These are phyloP conservation scores for Augochlorella aurata DNA, from an alignment of 2,888 invertebrate genomes.

Conservation along the genomic window DNA sequence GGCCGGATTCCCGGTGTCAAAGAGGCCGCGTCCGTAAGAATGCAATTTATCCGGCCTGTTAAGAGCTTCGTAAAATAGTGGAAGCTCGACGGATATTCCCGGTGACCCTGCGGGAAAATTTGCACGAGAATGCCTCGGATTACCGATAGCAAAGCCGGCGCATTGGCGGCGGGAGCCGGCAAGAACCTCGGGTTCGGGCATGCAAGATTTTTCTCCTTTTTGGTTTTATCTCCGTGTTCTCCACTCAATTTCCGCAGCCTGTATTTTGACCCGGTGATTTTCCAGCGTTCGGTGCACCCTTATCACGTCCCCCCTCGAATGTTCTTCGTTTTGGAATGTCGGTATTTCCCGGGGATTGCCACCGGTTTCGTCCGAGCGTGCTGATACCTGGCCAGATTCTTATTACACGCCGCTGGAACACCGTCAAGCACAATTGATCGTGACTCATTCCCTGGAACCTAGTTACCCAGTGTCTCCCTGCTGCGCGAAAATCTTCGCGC, in stretches of 20 bases:
- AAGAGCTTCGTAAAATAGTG: conserved; percentile 7
- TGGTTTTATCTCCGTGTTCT: conserved; percentile 30
- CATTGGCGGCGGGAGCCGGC: background rate
- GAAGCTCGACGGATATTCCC: background rate
- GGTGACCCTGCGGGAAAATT: conserved; percentile 8
- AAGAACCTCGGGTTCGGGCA: background rate
- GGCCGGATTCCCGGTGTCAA: background rate
- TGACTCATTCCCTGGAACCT: conserved; percentile 13
- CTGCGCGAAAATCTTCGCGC: background rate
- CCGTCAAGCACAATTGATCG: background rate
- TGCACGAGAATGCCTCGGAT: conserved; percentile 4
- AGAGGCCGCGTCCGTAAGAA: background rate
- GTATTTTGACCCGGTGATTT: conserved; percentile 34
- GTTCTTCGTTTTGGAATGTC: conserved; percentile 23
- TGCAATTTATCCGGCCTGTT: background rate
- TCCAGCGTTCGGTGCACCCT: conserved; percentile 12
- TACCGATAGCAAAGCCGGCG: background rate
- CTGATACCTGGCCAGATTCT: conserved; percentile 30
- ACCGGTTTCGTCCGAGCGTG: conserved; percentile 15
- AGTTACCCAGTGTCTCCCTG: background rate
- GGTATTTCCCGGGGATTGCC: conserved; percentile 24
- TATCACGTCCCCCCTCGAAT: conserved; percentile 37
- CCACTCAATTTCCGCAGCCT: conserved; percentile 38
- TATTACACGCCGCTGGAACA: conserved; percentile 5
- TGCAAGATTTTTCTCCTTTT: conserved; percentile 9